These are phyloP conservation scores for Perizoma flavofasciatum DNA, from an alignment of 2,888 invertebrate genomes.

Conservation along the genomic window DNA sequence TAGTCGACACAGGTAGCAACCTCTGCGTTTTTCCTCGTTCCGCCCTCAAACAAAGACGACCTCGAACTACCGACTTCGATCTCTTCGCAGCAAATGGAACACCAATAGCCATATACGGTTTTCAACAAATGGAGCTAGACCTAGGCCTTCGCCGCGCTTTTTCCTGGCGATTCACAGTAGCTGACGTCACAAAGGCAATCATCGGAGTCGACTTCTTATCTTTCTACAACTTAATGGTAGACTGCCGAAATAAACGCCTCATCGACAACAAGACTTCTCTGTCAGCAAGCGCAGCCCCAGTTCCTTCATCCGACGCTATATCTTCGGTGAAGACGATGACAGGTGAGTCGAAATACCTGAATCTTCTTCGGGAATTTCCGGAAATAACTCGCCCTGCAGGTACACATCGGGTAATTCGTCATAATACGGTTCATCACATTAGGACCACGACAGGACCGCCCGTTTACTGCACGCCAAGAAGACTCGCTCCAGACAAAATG, in stretches of 20 bases:
- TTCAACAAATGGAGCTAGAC: background rate
- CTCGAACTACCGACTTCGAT: background rate
- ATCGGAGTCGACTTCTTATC: constrained; percentile 11
- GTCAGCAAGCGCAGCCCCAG: background rate
- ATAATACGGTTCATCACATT: too few species aligned
- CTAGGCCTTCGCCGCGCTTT: constrained; percentile 12
- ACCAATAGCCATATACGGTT: background rate
- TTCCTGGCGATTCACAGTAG: constrained; percentile 10
- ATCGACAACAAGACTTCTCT: background rate
- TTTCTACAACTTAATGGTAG: constrained; percentile 7
- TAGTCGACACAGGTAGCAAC: background rate
- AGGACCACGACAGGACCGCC: too few species aligned
- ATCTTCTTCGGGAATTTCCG: too few species aligned
- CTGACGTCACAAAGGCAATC: constrained; percentile 9
- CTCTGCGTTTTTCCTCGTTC: constrained; percentile 2
- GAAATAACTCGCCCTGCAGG: too few species aligned
- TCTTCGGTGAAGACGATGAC: background rate
- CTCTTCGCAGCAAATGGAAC: background rate
- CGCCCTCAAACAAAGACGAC: background rate
- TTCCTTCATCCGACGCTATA: background rate
- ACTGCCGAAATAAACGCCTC: constrained; percentile 3
- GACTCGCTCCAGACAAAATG: constrained; percentile 45
- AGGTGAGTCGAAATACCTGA: background rate
- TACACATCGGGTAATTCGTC: too few species aligned
- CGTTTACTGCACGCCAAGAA: constrained; percentile 39